A percentile compares a stretch with the other conserved stretches of the same genome.
Conservation (phyloP, 2,888 invertebrate species). For the Silvanus unidentatus region DNA sequence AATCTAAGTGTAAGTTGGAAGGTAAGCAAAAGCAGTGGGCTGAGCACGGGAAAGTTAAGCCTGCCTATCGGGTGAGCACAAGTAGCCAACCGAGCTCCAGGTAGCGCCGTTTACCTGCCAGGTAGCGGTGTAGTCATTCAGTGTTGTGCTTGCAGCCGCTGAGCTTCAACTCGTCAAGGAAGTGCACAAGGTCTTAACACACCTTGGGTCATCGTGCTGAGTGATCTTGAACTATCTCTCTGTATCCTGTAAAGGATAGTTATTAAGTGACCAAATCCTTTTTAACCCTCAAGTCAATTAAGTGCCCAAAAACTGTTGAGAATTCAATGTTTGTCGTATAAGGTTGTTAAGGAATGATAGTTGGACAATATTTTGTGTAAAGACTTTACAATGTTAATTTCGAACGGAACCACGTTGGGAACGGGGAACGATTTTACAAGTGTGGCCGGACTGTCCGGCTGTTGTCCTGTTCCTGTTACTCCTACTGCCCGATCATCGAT, state of each 20-base stretch:
- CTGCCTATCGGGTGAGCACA: conserved; percentile 44
- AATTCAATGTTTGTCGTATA: too few relatives aligned
- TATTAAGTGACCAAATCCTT: background rate
- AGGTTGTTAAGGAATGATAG: too few relatives aligned
- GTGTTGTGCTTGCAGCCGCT: conserved; percentile 46
- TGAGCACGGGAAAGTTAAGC: conserved; percentile 42
- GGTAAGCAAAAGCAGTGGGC: conserved; percentile 43
- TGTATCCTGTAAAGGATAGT: too few relatives aligned
- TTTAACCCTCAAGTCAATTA: background rate
- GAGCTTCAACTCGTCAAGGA: conserved; percentile 39
- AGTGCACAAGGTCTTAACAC: conserved; percentile 20
- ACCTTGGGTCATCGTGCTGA: conserved; percentile 17
- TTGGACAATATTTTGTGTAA: too few relatives aligned
- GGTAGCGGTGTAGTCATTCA: conserved; percentile 46
- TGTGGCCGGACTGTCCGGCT: conserved; percentile 44
- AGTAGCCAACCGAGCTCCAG: conserved; percentile 46
- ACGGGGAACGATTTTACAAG: conserved; percentile 48
- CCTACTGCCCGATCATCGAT: conserved; percentile 45
- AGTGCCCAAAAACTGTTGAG: too few relatives aligned
- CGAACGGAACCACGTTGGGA: conserved; percentile 56
- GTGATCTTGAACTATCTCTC: conserved; percentile 13
- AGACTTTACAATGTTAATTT: conserved; percentile 53
- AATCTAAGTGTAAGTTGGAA: conserved; percentile 29
- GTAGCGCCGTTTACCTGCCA: conserved; percentile 44
- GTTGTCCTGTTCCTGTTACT: conserved; percentile 52